Evolutionary conservation across 2,888 invertebrate genomes (phyloP).

Genomic region (Sarcophaga variegata): DNA sequence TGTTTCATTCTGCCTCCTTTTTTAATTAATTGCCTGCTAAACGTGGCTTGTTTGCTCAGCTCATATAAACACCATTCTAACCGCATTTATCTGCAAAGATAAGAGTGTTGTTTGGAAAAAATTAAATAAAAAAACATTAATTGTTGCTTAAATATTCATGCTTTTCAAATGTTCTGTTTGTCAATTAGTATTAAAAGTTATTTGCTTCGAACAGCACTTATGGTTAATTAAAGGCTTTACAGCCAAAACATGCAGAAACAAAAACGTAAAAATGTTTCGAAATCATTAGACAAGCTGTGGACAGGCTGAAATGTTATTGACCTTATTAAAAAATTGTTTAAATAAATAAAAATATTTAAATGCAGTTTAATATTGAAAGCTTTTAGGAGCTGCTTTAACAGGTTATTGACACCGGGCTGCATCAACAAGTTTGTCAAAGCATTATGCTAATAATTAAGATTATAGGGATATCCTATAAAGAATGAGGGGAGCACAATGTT

Average conservation of each 20-base stretch:
- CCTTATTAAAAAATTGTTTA: constrained; percentile 12
- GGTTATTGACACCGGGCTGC: too few relatives aligned
- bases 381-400: too few relatives aligned
- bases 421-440: too few relatives aligned
- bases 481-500: too few relatives aligned
- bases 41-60: constrained; percentile 18
- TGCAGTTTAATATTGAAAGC: too few relatives aligned
- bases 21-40: constrained; percentile 50
- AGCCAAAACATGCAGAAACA: too few relatives aligned
- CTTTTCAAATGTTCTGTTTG: constrained; percentile 39
- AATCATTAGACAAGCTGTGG: background rate
- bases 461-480: too few relatives aligned
- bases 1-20: background rate
- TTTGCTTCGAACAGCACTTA: background rate
- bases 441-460: too few relatives aligned
- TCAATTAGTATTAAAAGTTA: constrained; percentile 51
- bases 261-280: too few relatives aligned
- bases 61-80: background rate
- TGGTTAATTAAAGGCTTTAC: constrained; percentile 44
- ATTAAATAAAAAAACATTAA: constrained; percentile 22
- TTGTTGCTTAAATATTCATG: constrained; percentile 50
- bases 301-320: constrained; percentile 40
- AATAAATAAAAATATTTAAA: too few relatives aligned
- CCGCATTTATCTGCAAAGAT: constrained; percentile 57
- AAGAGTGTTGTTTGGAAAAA: constrained; percentile 13